A percentile compares a stretch with the other conserved stretches of the same genome.
Conservation (phyloP, 2,888 invertebrate genomes). For the Arctia plantaginis region DNA sequence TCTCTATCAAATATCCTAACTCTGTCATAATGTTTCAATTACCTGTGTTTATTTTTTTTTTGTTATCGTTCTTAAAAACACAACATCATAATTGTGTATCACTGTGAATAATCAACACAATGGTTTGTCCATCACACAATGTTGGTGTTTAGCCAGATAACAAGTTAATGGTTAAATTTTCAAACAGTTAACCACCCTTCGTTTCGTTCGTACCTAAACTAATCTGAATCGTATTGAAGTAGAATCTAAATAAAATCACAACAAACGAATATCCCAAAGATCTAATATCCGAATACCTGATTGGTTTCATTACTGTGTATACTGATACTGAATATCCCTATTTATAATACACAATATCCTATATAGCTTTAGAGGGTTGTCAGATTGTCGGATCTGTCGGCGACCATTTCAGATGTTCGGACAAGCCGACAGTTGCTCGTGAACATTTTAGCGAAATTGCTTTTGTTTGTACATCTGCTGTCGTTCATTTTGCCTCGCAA, state of each 20-base stretch:
- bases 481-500: constrained; percentile 26
- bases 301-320: constrained; percentile 13
- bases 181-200: no score
- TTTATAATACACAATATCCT: constrained; percentile 31
- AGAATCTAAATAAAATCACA: not conserved
- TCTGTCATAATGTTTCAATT: not conserved
- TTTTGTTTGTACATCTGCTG: constrained; percentile 55
- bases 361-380: constrained; percentile 37
- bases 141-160: not conserved
- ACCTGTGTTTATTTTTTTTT: not conserved
- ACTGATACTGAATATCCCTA: constrained; percentile 17
- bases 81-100: not conserved
- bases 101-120: not conserved
- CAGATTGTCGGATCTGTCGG: constrained; percentile 32
- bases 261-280: not conserved
- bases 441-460: constrained; percentile 73
- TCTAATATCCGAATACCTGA: not conserved
- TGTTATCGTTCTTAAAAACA: not conserved
- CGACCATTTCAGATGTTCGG: constrained; percentile 34
- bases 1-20: not conserved
- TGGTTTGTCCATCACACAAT: not conserved
- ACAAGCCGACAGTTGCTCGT: constrained; percentile 29
- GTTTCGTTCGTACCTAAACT: not conserved
- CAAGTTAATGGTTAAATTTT: no score
- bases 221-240: not conserved